Evolutionary conservation across 2,113 vertebrate genomes (phyloP).

Genomic region (Platichthys stellatus): DNA sequence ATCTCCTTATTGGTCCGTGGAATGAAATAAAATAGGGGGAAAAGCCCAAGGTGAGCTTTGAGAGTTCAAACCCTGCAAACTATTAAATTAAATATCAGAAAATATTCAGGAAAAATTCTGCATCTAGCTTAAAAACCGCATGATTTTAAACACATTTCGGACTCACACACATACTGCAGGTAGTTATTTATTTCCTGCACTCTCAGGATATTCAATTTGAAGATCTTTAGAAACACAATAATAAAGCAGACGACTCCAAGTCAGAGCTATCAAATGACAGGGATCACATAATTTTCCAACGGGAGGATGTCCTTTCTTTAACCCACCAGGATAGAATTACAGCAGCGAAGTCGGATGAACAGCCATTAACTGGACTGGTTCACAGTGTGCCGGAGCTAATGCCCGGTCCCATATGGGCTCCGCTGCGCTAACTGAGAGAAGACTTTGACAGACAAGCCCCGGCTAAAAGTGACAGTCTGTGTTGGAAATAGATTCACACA

Average conservation of each 20-base stretch:
- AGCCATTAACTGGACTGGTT: slow-evolving; percentile 35
- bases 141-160: no score
- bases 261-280: slow-evolving; percentile 8
- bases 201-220: background rate
- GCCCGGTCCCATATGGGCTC: slow-evolving; percentile 38
- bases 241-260: background rate
- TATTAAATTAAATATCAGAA: background rate
- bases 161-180: no score
- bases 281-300: slow-evolving; percentile 6
- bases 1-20: background rate
- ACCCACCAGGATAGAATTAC: slow-evolving; percentile 30
- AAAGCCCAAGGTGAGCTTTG: background rate
- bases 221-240: slow-evolving; percentile 1
- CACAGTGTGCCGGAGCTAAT: slow-evolving; percentile 34
- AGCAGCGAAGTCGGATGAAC: slow-evolving; percentile 22
- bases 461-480: slow-evolving; percentile 68
- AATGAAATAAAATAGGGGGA: background rate
- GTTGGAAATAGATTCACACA: slow-evolving; percentile 58
- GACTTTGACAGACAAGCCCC: slow-evolving; percentile 62
- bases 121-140: no score
- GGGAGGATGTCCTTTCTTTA: slow-evolving; percentile 17
- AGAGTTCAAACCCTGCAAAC: no score
- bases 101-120: background rate
- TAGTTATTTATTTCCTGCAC: background rate
- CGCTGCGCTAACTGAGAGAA: slow-evolving; percentile 14